phyloP scores from a whole-genome alignment of 2,797 vertebrate genomes.

The Pelochelys cantorii region DNA sequence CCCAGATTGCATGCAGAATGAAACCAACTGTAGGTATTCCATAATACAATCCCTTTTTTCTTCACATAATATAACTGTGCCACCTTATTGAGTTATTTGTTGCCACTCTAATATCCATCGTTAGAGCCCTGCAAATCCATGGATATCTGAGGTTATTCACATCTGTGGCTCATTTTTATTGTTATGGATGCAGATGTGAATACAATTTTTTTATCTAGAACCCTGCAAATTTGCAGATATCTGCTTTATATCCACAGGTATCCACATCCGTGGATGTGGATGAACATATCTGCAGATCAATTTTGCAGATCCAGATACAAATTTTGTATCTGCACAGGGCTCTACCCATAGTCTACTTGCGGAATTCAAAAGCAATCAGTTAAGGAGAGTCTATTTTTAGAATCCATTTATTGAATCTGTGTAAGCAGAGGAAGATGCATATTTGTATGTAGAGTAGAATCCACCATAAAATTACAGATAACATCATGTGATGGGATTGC shows the following conservation, averaged over 20 bases:
- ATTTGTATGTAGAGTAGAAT: neutral
- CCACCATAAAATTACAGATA: neutral
- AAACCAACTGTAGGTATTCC: neutral
- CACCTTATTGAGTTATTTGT: neutral
- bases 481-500: neutral
- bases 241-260: too few relatives aligned
- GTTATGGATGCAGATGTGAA: too few relatives aligned
- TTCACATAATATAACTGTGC: neutral
- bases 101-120: accelerated
- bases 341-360: accelerated
- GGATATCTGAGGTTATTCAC: too few relatives aligned
- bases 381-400: accelerated
- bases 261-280: too few relatives aligned
- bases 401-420: neutral
- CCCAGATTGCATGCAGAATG: neutral
- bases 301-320: too few relatives aligned
- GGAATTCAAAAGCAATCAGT: neutral
- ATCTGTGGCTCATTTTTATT: too few relatives aligned
- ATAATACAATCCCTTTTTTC: neutral
- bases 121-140: too few relatives aligned
- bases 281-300: too few relatives aligned
- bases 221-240: too few relatives aligned
- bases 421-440: neutral
- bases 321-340: too few relatives aligned
- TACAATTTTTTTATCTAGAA: too few relatives aligned